Evolutionary conservation across 2,888 invertebrate species (phyloP), one percentile per base, ranked within the genome.

Genomic region (Phyllotreta striolata): DNA sequence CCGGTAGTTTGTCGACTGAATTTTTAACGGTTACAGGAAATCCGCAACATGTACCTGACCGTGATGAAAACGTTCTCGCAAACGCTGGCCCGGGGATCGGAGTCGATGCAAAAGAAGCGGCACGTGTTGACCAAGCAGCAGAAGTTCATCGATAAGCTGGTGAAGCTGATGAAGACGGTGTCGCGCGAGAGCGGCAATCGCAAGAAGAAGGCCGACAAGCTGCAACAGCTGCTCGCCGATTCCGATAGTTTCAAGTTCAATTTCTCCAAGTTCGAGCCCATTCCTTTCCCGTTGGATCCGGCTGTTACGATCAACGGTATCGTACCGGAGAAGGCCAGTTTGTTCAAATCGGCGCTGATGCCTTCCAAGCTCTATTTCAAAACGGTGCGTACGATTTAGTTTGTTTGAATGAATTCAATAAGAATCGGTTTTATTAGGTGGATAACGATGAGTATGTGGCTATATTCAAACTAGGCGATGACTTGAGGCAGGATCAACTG

Each of bases 381-480:
- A 9, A 95, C 94, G 0, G 88, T 60, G 24, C 13, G 37, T 35
- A 37, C 6, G 6, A 12, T 5, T 39, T 55, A 24, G 1, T 12
- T 10, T 10, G 24, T 55, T 6, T 9, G 8, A 43, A 4, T 12
- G n/a, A n/a, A n/a, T 12, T n/a, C 34, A 7, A 34, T 24, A 5
- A 3, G 3, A n/a, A 38, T 40, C 12, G 9, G 38, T 7, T 35
- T 24, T 58, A 49, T 49, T 35, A 60, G 60, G 38, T 89, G 0
- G 89, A 90, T 63, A 90, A 91, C 41, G 86, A 87, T 39, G 92
- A 95, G 76, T 99, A 98, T 81, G 92, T 94, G 10, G 93, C 97
- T 0, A 98, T 99, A 66, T 98, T 98, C 81, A 99, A 99, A 80
- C 91, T 96, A 74, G 99, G 99, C 1, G 99, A 99, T 81, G 98